Evolutionary conservation across 1,140 invertebrate species (phyloP), one percentile per base, ranked within the genome.

Genomic region (Gonioctena quinquepunctata): DNA sequence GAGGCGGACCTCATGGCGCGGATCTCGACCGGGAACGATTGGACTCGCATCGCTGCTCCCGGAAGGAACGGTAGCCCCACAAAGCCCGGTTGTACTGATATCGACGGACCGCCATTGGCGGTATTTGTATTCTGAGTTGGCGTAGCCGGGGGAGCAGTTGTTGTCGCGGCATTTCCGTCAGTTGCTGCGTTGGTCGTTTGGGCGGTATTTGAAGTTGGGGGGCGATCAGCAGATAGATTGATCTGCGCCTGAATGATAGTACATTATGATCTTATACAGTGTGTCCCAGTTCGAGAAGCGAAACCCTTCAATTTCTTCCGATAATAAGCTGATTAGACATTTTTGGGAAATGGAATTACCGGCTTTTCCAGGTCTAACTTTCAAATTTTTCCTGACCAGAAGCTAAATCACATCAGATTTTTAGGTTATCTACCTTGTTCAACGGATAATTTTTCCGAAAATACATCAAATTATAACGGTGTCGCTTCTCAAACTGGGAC

Each of bases 161-260:
- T 72, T 25, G 80, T 75, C 26, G 76, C 76, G 6, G 79, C 23
- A 13, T 79, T 73, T 50, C 79, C 66, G 18, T 66, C 59, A 79
- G 62, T 49, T 75, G 71, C 23, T 81, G 61, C 49, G 71, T 28
- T 72, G 73, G 73, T 66, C 73, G 70, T 21, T 50, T 64, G 70
- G 25, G 80, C 72, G 18, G 81, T 70, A 54, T 72, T 74, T 11
- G 59, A 2, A 2, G 42, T 48, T 56, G 73, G 75, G n/a, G 76
- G 57, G 73, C 80, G 23, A 66, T 78, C 69, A 80, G 80, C 25
- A 73, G 82, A 77, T 21, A 89, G 76, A 78, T 87, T 88, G 33
- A 89, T 86, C 69, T 88, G 86, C 22, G 88, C 87, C 77, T 79
- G 50, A 50, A 76, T 63, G 8, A 70, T 57, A 65, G 23, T 49